phyloP scores from a whole-genome alignment of 1,140 invertebrate species.

The Neotoxoptera formosana region DNA sequence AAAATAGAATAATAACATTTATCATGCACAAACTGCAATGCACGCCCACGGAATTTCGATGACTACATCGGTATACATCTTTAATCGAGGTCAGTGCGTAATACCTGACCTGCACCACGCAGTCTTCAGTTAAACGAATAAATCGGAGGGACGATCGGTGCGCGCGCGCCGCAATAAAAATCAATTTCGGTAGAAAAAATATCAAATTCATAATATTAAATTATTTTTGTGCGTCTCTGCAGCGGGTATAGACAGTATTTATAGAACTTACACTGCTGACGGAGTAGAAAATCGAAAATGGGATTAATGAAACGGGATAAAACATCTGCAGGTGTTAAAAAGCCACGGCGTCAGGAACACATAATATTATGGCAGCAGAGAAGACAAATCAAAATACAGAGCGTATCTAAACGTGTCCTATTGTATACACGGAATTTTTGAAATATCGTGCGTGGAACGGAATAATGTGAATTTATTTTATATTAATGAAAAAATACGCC shows the following conservation, averaged over 20 bases:
- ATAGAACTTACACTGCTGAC: neutral
- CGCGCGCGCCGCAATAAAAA: too few species aligned
- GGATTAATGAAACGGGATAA: neutral
- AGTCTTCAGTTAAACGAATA: too few species aligned
- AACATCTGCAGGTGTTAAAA: neutral
- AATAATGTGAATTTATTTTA: slow-evolving; percentile 19
- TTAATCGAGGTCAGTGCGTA: too few species aligned
- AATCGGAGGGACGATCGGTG: too few species aligned
- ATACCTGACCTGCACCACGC: too few species aligned
- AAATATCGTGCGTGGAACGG: neutral
- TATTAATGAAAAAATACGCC: neutral
- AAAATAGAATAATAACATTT: neutral
- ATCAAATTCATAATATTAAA: too few species aligned
- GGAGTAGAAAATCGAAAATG: neutral
- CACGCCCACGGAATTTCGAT: too few species aligned
- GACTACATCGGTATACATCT: too few species aligned
- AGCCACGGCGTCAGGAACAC: neutral
- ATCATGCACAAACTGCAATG: neutral
- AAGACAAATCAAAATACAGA: neutral
- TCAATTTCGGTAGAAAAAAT: neutral
- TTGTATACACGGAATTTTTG: neutral
- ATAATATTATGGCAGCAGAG: neutral
- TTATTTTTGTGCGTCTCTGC: too few species aligned
- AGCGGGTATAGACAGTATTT: neutral
- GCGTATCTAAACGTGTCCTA: neutral